These are phyloP conservation scores for Troides aeacus DNA, from an alignment of 2,888 invertebrate genomes.

Conservation along the genomic window DNA sequence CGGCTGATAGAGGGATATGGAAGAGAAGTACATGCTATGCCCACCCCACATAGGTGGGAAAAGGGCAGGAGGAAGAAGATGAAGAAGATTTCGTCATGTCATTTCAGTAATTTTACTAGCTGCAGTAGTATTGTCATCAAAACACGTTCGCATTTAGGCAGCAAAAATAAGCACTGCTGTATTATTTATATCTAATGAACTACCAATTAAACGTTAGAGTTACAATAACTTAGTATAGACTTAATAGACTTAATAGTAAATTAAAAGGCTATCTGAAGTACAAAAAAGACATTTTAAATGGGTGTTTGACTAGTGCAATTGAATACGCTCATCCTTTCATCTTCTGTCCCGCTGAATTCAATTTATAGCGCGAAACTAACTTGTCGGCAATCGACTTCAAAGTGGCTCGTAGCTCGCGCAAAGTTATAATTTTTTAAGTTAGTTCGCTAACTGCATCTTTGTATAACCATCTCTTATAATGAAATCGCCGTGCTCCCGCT, in stretches of 20 bases:
- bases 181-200: no score
- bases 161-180: no score
- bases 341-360: background rate
- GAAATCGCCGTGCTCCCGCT: conserved; percentile 34
- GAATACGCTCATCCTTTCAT: background rate
- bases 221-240: background rate
- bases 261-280: background rate
- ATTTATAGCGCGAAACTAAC: conserved; percentile 6
- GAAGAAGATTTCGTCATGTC: no score
- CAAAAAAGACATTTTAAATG: background rate
- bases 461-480: conserved; percentile 31
- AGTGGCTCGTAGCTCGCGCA: conserved; percentile 5
- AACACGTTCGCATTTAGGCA: no score
- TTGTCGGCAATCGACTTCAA: conserved; percentile 14
- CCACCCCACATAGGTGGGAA: no score
- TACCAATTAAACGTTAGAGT: no score
- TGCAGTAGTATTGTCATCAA: no score
- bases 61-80: no score
- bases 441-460: conserved; percentile 26
- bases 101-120: no score
- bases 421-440: conserved; percentile 30
- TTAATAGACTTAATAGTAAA: background rate
- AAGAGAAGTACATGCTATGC: no score
- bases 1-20: no score
- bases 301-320: background rate